Base-by-base conservation (phyloP, 2,888 invertebrate genomes). In the Papilio gigon region DNA sequence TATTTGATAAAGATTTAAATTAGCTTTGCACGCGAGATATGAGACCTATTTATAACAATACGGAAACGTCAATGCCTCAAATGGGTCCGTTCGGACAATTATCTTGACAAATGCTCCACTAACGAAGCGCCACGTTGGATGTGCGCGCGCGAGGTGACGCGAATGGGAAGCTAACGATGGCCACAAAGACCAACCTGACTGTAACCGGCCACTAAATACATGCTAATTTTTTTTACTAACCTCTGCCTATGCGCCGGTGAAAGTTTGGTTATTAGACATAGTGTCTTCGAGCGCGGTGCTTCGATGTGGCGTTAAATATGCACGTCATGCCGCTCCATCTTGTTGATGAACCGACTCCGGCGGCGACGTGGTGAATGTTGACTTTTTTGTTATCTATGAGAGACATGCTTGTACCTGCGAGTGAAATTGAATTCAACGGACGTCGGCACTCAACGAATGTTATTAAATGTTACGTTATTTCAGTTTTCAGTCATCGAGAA, bases 31-130 rank as follows among this genome's bases (percentile, higher is more conserved):
- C 35, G 35, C 33, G 27, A 65, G 60, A 65, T 60, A 53, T 50
- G 67, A 70, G 65, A 59, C 68, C 75, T 80, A 78, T 82, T 82
- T 80, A 82, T 82, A 80, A 80, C 82, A 83, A 85, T 80, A 82
- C 85, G 86, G 85, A 88, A 87, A 85, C 79, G 83, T 86, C 85
- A 80, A 78, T 80, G 78, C 80, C 79, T 81, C 79, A 83, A 87
- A 86, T 82, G 84, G 84, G 77, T 78, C 71, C 74, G 81, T 84
- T 83, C 80, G 79, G 82, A 84, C 87, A 87, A 88, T 88, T 88
- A 87, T 87, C 85, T 86, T 87, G 86, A 89, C 89, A 88, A 90
- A 90, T 89, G 85, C 83, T 82, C 80, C 74, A 79, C 88, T 89
- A 89, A 88, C 86, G 89, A 89, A 88, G 82, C 72, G 78, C 80